Percentiles rank a stretch among this genome's conserved stretches.
These are phyloP conservation scores for Rhagonycha fulva DNA, from an alignment of 2,888 invertebrate genomes.

Conservation along the genomic window DNA sequence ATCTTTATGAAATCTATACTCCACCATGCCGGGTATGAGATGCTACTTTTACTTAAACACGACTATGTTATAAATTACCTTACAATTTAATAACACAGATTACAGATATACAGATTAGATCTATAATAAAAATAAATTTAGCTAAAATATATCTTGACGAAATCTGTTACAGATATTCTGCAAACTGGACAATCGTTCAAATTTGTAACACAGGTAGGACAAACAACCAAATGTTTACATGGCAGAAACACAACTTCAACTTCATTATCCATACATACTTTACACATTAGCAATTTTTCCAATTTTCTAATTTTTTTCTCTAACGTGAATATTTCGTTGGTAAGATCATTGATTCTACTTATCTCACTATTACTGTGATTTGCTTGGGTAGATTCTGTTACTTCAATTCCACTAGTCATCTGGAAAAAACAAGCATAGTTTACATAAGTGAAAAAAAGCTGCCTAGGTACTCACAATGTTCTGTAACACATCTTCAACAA, in stretches of 20 bases:
- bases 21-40: too few relatives aligned
- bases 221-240: conserved; percentile 90
- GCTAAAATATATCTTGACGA: conserved; percentile 76
- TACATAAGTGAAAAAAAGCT: not conserved
- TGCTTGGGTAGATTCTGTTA: not conserved
- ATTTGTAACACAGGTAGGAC: conserved; percentile 83
- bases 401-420: not conserved
- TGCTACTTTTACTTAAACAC: too few relatives aligned
- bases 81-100: too few relatives aligned
- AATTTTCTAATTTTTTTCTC: conserved; percentile 84
- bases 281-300: conserved; percentile 80
- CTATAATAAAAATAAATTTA: not conserved
- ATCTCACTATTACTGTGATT: conserved; percentile 3
- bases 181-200: conserved; percentile 81
- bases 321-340: conserved; percentile 51
- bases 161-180: conserved; percentile 78
- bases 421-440: not conserved
- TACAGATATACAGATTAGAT: too few relatives aligned
- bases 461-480: conserved; percentile 30
- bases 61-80: too few relatives aligned
- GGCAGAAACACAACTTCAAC: conserved; percentile 91
- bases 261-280: conserved; percentile 93
- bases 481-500: conserved; percentile 57
- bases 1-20: too few relatives aligned
- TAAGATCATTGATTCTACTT: not conserved